phyloP scores from a whole-genome alignment of 2,113 vertebrate species.

The Chionis minor region DNA sequence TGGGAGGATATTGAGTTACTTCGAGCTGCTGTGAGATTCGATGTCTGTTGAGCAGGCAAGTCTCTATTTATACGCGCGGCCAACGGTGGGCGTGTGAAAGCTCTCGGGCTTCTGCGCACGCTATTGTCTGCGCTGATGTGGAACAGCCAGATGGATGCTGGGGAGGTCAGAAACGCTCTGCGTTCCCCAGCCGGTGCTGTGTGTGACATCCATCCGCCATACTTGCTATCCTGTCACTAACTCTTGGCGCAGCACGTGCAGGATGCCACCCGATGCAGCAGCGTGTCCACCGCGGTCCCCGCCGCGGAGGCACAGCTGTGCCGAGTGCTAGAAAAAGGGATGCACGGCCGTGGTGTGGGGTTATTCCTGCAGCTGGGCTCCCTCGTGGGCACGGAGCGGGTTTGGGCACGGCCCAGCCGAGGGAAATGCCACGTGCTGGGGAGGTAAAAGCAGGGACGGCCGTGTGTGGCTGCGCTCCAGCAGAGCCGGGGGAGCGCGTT shows the following conservation, averaged over 20 bases:
- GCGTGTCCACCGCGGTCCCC: fast-evolving
- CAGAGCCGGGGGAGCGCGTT: neutral
- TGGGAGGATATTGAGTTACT: slow-evolving; percentile 28
- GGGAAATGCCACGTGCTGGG: fast-evolving
- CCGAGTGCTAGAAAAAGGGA: neutral
- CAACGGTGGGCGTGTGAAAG: neutral
- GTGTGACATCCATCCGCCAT: neutral
- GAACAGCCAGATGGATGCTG: neutral
- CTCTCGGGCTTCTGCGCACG: neutral
- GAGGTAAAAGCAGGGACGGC: neutral
- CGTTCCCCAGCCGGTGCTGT: neutral
- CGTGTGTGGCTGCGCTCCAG: neutral
- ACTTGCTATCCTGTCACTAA: neutral
- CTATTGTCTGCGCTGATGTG: neutral
- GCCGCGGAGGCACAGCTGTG: fast-evolving
- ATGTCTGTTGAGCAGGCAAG: neutral
- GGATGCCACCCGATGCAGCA: neutral
- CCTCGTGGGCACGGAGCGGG: fast-evolving
- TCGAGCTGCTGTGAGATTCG: neutral
- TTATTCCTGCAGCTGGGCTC: neutral
- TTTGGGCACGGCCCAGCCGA: neutral
- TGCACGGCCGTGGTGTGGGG: fast-evolving
- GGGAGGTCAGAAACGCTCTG: neutral
- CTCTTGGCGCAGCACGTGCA: fast-evolving
- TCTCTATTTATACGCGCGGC: neutral